Evolutionary conservation across 2,797 vertebrate species (phyloP).

Genomic region (Coracias cyanogaster): DNA sequence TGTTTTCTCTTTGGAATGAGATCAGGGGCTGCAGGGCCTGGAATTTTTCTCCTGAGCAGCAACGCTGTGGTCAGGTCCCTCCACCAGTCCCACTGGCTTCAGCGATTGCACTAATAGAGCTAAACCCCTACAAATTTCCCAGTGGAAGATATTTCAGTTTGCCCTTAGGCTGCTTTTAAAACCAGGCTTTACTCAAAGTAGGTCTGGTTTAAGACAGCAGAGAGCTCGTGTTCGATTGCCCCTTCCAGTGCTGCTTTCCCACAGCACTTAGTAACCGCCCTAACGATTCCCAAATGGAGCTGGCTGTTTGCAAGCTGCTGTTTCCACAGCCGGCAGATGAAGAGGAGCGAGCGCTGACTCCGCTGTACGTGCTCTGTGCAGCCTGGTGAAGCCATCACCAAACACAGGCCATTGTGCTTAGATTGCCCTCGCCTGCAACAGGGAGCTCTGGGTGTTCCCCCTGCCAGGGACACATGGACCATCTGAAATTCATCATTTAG

Average conservation of each 20-base stretch:
- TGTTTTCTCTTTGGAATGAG: conserved; percentile 9
- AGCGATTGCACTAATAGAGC: fast-evolving
- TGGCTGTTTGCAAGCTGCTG: neutral
- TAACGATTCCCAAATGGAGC: neutral
- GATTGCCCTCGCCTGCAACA: neutral
- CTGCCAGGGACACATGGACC: neutral
- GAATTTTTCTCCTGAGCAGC: neutral
- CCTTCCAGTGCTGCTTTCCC: neutral
- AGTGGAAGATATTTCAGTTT: fast-evolving
- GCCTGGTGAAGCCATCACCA: neutral
- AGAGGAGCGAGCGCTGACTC: neutral
- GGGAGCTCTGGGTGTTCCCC: neutral
- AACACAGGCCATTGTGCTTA: fast-evolving
- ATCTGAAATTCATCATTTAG: neutral
- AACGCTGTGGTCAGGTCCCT: neutral
- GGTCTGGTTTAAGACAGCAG: neutral
- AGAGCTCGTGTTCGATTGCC: neutral
- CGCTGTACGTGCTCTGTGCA: neutral
- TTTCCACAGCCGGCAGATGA: neutral
- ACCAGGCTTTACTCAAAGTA: neutral
- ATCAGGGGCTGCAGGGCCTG: neutral
- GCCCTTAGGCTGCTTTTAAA: neutral
- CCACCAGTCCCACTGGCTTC: neutral
- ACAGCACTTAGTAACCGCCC: too few species aligned
- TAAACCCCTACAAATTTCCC: neutral